Evolutionary conservation across 2,113 vertebrate genomes (phyloP), one percentile per base, ranked within the genome.

Genomic region (Oryzias curvinotus): DNA sequence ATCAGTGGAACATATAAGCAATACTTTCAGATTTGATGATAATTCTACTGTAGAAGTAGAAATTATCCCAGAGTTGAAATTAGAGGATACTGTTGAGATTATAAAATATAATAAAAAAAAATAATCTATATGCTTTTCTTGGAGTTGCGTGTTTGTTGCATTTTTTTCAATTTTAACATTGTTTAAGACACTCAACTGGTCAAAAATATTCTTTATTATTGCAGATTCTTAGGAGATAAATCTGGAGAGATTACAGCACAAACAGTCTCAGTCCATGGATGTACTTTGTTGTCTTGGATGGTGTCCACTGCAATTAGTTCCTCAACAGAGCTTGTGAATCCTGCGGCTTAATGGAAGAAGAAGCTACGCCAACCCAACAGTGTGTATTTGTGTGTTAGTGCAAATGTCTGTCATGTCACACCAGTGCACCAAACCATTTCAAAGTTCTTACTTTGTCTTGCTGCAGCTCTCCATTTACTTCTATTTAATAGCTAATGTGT

Each of bases 281-380:
- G 67, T 63, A 69, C 73, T 79, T 82, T 41, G 43, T 63, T 78
- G 68, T 36, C 71, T 85, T 90, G 87, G 85, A 88, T 57, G 65
- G 52, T 65, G 65, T 88, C 87, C 86, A 89, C 78, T 18, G 47
- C 79, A 88, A 90, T 88, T 87, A 85, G 83, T 79, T 85, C 75
- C 78, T 86, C 78, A 73, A 69, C 85, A 80, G 85, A 82, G 73
- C 74, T 45, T 65, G 64, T 71, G 73, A 73, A 71, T 85, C 85
- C 80, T 71, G 70, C 7, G 83, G 82, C 86, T 85, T 87, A 90
- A 88, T 88, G 68, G 81, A 36, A 79, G 79, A 87, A 71, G 82
- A 85, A 80, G 84, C 77, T 78, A 85, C 84, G 86, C 85, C 87
- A 90, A 85, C 55, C 85, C 83, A 86, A 88, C 85, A 84, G 64